Percentiles rank a stretch among this genome's conserved stretches.
Evolutionary conservation across 2,888 invertebrate species (phyloP).

Genomic region (Electrophaes corylata): DNA sequence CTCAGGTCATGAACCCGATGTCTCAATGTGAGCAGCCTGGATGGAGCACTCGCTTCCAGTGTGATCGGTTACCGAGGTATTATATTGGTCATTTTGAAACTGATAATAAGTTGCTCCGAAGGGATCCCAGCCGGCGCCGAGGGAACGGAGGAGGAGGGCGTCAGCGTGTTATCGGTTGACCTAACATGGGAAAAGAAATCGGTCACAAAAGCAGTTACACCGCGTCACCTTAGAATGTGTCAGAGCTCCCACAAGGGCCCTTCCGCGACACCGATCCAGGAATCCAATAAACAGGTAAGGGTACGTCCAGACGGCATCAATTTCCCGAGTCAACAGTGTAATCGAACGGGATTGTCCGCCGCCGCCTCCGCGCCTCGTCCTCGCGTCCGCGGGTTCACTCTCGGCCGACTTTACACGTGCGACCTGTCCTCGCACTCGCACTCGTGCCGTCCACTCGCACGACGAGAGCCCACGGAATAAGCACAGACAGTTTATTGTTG

Average conservation of each 20-base stretch:
- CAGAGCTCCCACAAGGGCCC: constrained; percentile 20
- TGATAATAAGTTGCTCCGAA: neutral
- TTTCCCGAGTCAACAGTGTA: constrained; percentile 25
- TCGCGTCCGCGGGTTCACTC: no score
- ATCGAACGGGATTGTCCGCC: constrained; percentile 23
- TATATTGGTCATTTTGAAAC: neutral
- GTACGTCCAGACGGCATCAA: constrained; percentile 21
- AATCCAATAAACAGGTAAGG: constrained; percentile 29
- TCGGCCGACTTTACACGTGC: constrained; percentile 9
- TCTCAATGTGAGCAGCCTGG: no score
- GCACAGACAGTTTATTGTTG: neutral
- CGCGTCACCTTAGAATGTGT: neutral
- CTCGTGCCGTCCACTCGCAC: no score
- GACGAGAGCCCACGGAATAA: no score
- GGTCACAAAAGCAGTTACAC: constrained; percentile 15
- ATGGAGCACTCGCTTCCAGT: no score
- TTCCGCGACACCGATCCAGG: constrained; percentile 24
- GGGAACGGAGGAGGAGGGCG: neutral
- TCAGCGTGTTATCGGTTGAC: constrained; percentile 2
- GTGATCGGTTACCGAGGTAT: no score
- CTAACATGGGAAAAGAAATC: constrained; percentile 15
- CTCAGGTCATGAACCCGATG: no score
- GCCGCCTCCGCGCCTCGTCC: constrained; percentile 22
- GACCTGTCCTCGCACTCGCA: neutral
- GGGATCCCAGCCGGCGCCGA: neutral